Evolutionary conservation across 2,888 invertebrate genomes (phyloP).

Genomic region (Eurytoma adleriae): DNA sequence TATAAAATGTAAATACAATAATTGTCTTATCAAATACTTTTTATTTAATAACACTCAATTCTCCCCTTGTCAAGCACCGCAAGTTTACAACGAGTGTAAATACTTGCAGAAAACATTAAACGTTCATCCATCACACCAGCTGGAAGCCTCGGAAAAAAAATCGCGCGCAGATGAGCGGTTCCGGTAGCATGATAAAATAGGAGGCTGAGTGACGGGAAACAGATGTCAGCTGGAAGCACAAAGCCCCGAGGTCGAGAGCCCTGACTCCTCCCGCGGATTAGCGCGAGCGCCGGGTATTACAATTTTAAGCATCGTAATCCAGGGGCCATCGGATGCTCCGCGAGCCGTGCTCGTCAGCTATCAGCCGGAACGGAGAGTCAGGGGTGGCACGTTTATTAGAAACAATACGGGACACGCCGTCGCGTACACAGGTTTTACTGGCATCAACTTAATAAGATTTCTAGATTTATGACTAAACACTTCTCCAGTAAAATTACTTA

Average conservation of each 20-base stretch:
- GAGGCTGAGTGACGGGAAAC: slow-evolving; percentile 13
- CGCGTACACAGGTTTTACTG: too few relatives aligned
- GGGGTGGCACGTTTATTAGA: neutral
- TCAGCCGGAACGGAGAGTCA: neutral
- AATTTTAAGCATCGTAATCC: slow-evolving; percentile 45
- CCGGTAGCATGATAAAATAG: too few relatives aligned
- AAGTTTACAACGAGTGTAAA: too few relatives aligned
- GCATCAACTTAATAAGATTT: too few relatives aligned
- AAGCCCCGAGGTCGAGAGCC: slow-evolving; percentile 43
- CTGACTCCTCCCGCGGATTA: slow-evolving; percentile 27
- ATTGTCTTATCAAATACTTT: too few relatives aligned
- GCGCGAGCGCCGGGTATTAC: slow-evolving; percentile 6
- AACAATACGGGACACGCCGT: neutral
- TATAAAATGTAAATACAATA: too few relatives aligned
- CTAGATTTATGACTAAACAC: too few relatives aligned
- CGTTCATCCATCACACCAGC: neutral
- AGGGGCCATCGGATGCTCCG: neutral
- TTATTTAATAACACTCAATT: too few relatives aligned
- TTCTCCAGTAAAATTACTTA: too few relatives aligned
- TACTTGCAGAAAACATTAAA: too few relatives aligned
- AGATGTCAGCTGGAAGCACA: slow-evolving; percentile 43
- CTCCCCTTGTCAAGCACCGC: too few relatives aligned
- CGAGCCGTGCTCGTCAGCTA: neutral
- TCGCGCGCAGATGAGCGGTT: too few relatives aligned
- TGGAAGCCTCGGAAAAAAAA: slow-evolving; percentile 11